A percentile compares a stretch with the other conserved stretches of the same genome.
These are phyloP conservation scores for Myotis planiceps DNA, from an alignment of 2,797 vertebrate species.

Conservation along the genomic window DNA sequence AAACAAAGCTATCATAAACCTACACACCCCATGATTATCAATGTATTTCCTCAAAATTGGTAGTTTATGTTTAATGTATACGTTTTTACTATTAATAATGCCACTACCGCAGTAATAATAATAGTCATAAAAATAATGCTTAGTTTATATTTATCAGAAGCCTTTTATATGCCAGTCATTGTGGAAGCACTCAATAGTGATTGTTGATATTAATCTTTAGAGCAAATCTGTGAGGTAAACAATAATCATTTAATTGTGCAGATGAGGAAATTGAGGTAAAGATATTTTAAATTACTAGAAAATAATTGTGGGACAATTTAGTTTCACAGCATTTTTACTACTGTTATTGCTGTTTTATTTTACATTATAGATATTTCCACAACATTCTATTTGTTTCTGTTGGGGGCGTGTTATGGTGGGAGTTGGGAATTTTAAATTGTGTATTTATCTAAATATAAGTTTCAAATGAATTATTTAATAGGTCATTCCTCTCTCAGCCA, in stretches of 20 bases:
- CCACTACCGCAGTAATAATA: neutral
- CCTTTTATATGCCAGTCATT: neutral
- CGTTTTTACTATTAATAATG: neutral
- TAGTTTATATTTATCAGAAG: neutral
- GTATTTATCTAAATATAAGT: neutral
- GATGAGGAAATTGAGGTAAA: neutral
- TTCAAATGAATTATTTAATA: neutral
- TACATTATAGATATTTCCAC: rapidly evolving
- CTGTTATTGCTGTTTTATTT: neutral
- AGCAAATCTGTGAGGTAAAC: neutral
- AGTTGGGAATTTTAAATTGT: neutral
- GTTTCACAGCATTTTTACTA: neutral
- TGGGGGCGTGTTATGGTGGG: neutral
- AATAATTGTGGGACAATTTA: neutral
- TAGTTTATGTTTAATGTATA: neutral
- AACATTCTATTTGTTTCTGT: neutral
- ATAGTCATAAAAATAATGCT: neutral
- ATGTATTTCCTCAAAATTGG: neutral
- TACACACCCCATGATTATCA: neutral
- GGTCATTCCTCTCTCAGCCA: neutral
- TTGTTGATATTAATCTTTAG: neutral
- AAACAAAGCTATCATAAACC: neutral
- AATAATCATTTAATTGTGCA: neutral
- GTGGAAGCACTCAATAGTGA: neutral
- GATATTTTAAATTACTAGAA: neutral